Base-by-base conservation (phyloP, 30 jellyfish, hydroid and myxozoan species). In the Hydra vulgaris region DNA sequence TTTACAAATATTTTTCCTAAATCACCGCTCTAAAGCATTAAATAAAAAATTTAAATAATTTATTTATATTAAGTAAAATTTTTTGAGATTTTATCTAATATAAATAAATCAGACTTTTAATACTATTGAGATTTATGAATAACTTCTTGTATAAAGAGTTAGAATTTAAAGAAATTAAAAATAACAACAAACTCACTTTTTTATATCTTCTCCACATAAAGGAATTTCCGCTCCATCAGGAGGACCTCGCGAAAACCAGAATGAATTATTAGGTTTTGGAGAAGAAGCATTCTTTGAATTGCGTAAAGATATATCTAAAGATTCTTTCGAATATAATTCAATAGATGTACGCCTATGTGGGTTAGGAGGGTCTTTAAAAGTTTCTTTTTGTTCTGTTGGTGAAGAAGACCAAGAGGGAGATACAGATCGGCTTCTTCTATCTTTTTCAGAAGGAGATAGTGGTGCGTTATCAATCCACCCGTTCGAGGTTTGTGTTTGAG, bases 211-310 rank as follows among this genome's bases (percentile, higher is more conserved):
- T 8, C 87, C 89, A 74, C 88, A 86, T 17, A 88, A 81, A 22
- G 96, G 95, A 18, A 92, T 86, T 67, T 92, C 98, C 19, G 98
- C 98, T 15, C 98, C 98, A 83, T 92, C 98, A 0, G 98, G 98
- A 12, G 98, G 98, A 40, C 98, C 98, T 61, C 98, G 87, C 20
- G 98, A 84, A 81, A 92, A 92, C 95, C 87, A 82, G 76, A 92
- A 92, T 61, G 93, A 84, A 70, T 84, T 84, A 54, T 84, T 84
- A n/a, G 93, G 93, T 52, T 92, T 92, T 66, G 98, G 98, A 18
- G 98, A 92, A 25, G 97, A 90, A 1, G 98, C 94, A 82, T 87
- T 86, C 79, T 92, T 92, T 1, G 95, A 73, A 1, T 84, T 76
- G 55, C 82, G 79, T 22, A 79, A 69, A 20, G 86, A 72, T 18